These are phyloP conservation scores for honey bee (Apis mellifera) DNA, from an alignment of 1,140 invertebrate genomes.

Conservation along the genomic window DNA sequence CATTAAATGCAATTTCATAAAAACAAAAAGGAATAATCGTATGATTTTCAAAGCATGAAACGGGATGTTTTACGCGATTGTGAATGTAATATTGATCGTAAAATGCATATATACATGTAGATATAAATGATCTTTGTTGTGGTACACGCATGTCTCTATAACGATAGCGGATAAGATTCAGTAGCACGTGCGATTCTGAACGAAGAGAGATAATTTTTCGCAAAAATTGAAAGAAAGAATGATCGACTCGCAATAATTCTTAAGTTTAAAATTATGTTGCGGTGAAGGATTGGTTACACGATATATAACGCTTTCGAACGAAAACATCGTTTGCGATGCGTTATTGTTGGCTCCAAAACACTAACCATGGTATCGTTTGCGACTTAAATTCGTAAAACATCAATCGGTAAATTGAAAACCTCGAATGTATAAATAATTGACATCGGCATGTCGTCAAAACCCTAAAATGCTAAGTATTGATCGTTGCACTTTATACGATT, in stretches of 20 bases:
- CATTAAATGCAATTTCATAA: not conserved
- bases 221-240: conserved; percentile 2
- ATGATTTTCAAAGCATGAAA: not conserved
- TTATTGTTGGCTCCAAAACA: not conserved
- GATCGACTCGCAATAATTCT: not conserved
- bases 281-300: too few species aligned
- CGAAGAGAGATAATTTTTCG: not conserved
- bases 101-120: not conserved
- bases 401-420: not conserved
- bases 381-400: not conserved
- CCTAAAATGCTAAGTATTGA: conserved; percentile 36
- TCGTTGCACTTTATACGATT: conserved; percentile 10
- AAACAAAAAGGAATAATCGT: not conserved
- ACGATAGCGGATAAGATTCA: not conserved
- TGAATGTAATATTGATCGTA: conserved; percentile 19
- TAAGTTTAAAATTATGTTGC: too few species aligned
- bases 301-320: not conserved
- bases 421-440: not conserved
- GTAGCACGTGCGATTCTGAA: conserved; percentile 5
- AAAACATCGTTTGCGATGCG: not conserved
- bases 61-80: conserved; percentile 12
- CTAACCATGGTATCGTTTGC: not conserved
- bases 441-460: not conserved
- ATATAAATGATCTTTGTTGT: conserved; percentile 27
- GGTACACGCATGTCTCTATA: not conserved